phyloP scores from a whole-genome alignment of 2,888 invertebrate species.

The Operophtera brumata region DNA sequence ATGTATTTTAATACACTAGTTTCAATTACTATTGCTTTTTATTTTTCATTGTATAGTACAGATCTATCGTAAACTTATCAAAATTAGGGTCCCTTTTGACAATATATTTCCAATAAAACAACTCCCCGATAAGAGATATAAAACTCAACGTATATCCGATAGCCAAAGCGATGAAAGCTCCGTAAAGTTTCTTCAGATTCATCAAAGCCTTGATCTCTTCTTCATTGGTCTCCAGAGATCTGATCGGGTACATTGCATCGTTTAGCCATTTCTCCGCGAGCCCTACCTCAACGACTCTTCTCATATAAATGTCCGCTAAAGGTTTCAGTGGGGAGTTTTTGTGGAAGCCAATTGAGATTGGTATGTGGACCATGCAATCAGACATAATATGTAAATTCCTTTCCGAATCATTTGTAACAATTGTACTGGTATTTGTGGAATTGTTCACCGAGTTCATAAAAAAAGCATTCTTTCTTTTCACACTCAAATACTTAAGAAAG shows the following conservation, averaged over 20 bases:
- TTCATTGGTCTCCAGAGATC: constrained; percentile 79
- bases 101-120: constrained; percentile 84
- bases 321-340: constrained; percentile 90
- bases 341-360: constrained; percentile 89
- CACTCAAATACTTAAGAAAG: constrained; percentile 84
- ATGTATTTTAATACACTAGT: constrained; percentile 43
- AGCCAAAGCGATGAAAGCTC: constrained; percentile 86
- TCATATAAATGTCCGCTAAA: constrained; percentile 83
- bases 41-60: constrained; percentile 75
- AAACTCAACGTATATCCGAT: constrained; percentile 84
- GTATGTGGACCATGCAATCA: constrained; percentile 90
- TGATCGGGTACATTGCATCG: constrained; percentile 84
- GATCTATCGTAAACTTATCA: constrained; percentile 84
- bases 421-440: constrained; percentile 44
- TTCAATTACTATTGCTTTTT: constrained; percentile 48
- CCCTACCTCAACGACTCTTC: constrained; percentile 87
- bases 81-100: constrained; percentile 85
- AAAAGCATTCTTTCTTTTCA: constrained; percentile 72
- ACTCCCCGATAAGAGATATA: constrained; percentile 81
- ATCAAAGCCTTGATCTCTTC: constrained; percentile 87
- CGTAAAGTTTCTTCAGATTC: constrained; percentile 88
- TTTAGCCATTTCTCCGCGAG: constrained; percentile 89
- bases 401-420: constrained; percentile 41
- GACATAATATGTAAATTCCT: constrained; percentile 89
- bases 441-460: constrained; percentile 50